Evolutionary conservation across 2,888 invertebrate species (phyloP), one percentile per base, ranked within the genome.

Genomic region (Eupithecia exiguata): DNA sequence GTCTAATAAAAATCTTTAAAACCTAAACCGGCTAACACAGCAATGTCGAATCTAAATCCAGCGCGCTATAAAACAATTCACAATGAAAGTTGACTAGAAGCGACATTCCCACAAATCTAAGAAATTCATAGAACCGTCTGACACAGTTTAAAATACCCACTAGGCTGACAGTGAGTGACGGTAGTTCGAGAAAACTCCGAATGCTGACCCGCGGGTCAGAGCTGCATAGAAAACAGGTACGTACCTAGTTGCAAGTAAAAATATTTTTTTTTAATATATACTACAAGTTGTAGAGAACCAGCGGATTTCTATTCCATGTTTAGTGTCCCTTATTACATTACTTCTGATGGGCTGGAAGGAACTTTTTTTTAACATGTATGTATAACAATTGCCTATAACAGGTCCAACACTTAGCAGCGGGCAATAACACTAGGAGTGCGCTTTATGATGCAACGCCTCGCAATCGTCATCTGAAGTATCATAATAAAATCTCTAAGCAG

Each of bases 101-200:
- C 35, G 68, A 49, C 49, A 66, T 66, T 14, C 38, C 62, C 38
- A 14, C 68, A 70, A 70, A 76, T 73, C 75, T 68, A 66, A 77
- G 75, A 78, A 79, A 78, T 77, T 70, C 72, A 76, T 68, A 74
- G 70, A 74, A 74, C 68, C 53, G 40, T 62, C 73, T 78, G 81
- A 79, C 83, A 81, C 69, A 78, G 81, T 81, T 84, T 77, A 81
- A 81, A 85, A 83, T 81, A 83, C 75, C 82, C 79, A 77, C 77
- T 74, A 67, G 78, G 76, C 71, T 79, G 86, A 84, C 84, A 80
- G 79, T 86, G 86, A 85, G 75, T 81, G 86, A 85, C 84, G 77
- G 82, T 78, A 68, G 76, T 74, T 79, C 62, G 77, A 77, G 79
- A 73, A 77, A 77, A 70, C 73, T 75, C 68, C 68, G 74, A 75